Evolutionary conservation across 2,797 vertebrate genomes (phyloP), one percentile per base, ranked within the genome.

Genomic region (Artibeus jamaicensis): DNA sequence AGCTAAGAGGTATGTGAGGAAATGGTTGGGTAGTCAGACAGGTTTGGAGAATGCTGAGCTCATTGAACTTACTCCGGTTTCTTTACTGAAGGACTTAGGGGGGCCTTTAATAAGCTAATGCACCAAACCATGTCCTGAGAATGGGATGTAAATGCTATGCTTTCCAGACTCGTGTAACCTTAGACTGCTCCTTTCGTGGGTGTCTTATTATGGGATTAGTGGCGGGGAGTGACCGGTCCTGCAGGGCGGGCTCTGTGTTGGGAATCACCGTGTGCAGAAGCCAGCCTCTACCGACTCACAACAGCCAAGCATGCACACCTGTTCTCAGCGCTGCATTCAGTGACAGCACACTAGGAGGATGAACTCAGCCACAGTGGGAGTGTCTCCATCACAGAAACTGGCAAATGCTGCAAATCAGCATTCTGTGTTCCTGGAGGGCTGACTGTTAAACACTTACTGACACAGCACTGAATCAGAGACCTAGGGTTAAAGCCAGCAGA

Each of bases 1-100:
- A 53, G 26, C 57, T 76, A 55, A 46, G 48, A 86, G 55, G 53
- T 16, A 1, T 19, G 59, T 24, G 89, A 50, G 34, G 93, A 90
- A 59, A 48, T 1, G 50, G 65, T 24, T n/a, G 74, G 42, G 18
- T 1, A 8, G 68, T n/a, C 76, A 91, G 11, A 77, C 46, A 42
- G 76, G 83, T 88, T 84, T 89, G 83, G 50, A 91, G 67, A 91
- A 70, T 21, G 86, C 78, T 59, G 79, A 86, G 73, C 74, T 79
- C n/a, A 67, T 6, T 29, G 78, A 86, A 42, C 68, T 76, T 48
- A 48, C 42, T 29, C 55, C 62, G 68, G 42, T 86, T 59, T 74
- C 78, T 93, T 65, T 57, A 16, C 34, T 46, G 57, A n/a, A 15
- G 93, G 73, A 79, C 46, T 55, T 44, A 22, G 18, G 7, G 83